Conservation (phyloP, 2,797 vertebrate genomes). For the Ceryle rudis region DNA sequence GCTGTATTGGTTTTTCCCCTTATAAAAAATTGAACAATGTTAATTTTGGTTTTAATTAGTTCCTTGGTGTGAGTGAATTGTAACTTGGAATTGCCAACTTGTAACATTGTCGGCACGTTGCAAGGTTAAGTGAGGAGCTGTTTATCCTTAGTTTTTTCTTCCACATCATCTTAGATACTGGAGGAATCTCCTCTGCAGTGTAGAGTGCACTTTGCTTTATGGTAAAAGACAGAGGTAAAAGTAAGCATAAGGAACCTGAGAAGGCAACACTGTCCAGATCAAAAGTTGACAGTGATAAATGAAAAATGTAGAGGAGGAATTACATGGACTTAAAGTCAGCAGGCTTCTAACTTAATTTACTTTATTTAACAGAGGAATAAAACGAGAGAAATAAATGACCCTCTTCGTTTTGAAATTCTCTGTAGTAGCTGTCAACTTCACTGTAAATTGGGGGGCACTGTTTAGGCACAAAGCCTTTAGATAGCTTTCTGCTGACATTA, state of each 20-base stretch:
- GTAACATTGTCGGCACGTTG: background rate
- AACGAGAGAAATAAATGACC: background rate
- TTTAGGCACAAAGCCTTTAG: background rate
- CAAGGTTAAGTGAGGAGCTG: background rate
- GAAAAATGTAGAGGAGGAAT: background rate
- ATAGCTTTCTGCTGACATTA: background rate
- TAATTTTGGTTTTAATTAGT: background rate
- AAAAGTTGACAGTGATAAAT: conserved; percentile 11
- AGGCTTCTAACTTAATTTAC: background rate
- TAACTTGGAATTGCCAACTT: background rate
- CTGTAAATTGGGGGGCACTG: background rate
- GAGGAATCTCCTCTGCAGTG: background rate
- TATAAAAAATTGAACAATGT: background rate
- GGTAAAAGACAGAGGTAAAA: background rate
- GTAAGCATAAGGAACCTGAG: background rate
- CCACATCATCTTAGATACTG: background rate
- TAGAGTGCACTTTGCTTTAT: background rate
- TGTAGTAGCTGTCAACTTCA: background rate
- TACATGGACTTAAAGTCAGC: background rate
- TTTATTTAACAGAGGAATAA: background rate
- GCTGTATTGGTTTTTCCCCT: background rate
- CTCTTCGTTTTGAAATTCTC: background rate
- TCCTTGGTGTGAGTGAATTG: background rate
- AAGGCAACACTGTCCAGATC: background rate
- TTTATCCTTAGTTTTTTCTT: background rate